phyloP scores from a whole-genome alignment of 2,797 vertebrate genomes.

The Erethizon dorsatum region DNA sequence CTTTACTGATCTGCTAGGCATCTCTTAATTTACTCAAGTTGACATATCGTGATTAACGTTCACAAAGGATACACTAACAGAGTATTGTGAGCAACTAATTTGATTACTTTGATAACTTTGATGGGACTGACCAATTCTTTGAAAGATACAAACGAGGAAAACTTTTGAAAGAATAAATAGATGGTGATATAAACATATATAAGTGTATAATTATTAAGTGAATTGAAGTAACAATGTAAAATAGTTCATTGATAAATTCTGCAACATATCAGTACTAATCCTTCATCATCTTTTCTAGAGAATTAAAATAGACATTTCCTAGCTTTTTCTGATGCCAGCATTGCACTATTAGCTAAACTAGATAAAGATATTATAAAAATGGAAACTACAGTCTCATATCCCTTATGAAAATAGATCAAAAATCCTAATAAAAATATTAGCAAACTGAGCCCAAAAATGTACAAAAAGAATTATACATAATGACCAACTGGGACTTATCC shows the following conservation, averaged over 20 bases:
- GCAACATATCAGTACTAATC: not conserved
- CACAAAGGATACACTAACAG: not conserved
- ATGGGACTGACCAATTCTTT: not conserved
- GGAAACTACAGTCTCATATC: not conserved
- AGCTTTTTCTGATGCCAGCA: not conserved
- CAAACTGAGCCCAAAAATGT: slow-evolving; percentile 45
- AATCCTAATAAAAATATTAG: slow-evolving; percentile 64
- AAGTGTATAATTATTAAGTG: not conserved
- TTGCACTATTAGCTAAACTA: slow-evolving; percentile 16
- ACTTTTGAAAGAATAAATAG: not conserved
- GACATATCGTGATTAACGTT: not conserved
- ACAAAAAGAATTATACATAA: slow-evolving; percentile 59
- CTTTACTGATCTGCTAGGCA: not conserved
- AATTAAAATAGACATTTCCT: slow-evolving; percentile 36
- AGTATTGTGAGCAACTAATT: not conserved
- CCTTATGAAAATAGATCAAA: slow-evolving; percentile 31
- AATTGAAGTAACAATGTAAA: slow-evolving; percentile 18
- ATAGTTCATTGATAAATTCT: slow-evolving; percentile 8
- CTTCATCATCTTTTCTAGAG: slow-evolving; percentile 4
- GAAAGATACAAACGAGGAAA: not conserved
- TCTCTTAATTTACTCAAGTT: not conserved
- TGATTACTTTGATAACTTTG: slow-evolving; percentile 20
- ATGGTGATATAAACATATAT: not conserved
- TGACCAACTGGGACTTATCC: slow-evolving; percentile 35
- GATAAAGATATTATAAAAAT: slow-evolving; percentile 51